Base-by-base conservation (phyloP, 1,140 invertebrate genomes). In the Calephelis virginiensis region DNA sequence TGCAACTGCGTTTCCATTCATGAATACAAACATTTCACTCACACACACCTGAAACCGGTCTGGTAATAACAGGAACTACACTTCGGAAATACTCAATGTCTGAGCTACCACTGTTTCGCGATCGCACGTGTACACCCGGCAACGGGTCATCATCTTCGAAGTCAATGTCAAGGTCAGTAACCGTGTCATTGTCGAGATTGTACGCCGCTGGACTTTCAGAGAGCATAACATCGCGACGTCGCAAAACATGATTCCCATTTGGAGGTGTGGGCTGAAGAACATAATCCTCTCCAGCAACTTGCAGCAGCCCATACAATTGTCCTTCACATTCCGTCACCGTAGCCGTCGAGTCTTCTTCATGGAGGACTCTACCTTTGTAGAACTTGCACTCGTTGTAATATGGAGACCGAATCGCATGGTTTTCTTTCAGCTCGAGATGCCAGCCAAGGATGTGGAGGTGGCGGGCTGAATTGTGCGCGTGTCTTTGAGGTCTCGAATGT, bases 321-420 rank as follows among this genome's bases (percentile, higher is more conserved):
- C 85, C 85, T 9, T 75, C 86, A 61, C 88, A 91, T 45, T 91
- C 88, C 1, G 88, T 91, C 56, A 91, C 81, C 2, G 86, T 86
- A 14, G 77, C 88, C 5, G 82, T 73, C 0, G 88, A 90, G 0
- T 68, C 67, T 37, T 81, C 70, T 61, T 88, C 83, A 59, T 81
- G 63, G 0, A 87, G 68, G 10, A 90, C 82, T 43, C 77, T 77
- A 13, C 88, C 88, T 61, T 74, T 87, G 67, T 89, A 91, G 67
- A 89, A 91, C 70, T 83, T 77, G 61, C 88, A 91, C 71, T 89
- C 83, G 63, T 84, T 78, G 78, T 90, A 87, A 60, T 84, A 85
- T 0, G 88, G 88, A 1, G 88, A 87, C 11, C 85, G 83, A 43
- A 90, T 88, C 7, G 85, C 86, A 11, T 70, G 73, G 66, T 90